Conservation (phyloP, 2,797 vertebrate genomes). For the Sebastolobus altivelis region DNA sequence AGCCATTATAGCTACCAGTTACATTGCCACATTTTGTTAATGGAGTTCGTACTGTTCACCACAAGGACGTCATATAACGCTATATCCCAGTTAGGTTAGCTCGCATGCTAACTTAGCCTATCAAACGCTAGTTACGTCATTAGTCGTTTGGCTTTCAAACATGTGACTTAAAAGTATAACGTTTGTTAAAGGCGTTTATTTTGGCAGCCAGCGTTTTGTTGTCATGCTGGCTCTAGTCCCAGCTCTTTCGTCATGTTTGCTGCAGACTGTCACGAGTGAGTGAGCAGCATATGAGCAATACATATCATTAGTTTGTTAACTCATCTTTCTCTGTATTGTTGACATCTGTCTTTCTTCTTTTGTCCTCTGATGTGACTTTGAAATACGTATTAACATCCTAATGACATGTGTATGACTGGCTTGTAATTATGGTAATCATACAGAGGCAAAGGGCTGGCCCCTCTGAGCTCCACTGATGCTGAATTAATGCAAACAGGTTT, state of each 20-base stretch:
- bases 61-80: not conserved
- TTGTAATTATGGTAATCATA: not conserved
- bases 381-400: not conserved
- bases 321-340: not conserved
- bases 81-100: not conserved
- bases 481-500: not conserved
- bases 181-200: not conserved
- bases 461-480: not conserved
- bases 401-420: not conserved
- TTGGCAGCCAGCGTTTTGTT: not conserved
- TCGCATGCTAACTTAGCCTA: constrained; percentile 7
- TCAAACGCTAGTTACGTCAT: not conserved
- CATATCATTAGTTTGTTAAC: not conserved
- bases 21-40: not conserved
- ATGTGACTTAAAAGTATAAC: not conserved
- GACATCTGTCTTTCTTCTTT: not conserved
- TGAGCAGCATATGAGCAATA: not conserved
- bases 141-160: not conserved
- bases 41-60: not conserved
- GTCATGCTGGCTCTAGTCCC: not conserved
- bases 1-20: not conserved
- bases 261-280: not conserved
- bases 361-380: not conserved
- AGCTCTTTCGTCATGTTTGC: not conserved
- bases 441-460: not conserved